Evolutionary conservation across 2,888 invertebrate genomes (phyloP).

Genomic region (Mesorhabditis belari): DNA sequence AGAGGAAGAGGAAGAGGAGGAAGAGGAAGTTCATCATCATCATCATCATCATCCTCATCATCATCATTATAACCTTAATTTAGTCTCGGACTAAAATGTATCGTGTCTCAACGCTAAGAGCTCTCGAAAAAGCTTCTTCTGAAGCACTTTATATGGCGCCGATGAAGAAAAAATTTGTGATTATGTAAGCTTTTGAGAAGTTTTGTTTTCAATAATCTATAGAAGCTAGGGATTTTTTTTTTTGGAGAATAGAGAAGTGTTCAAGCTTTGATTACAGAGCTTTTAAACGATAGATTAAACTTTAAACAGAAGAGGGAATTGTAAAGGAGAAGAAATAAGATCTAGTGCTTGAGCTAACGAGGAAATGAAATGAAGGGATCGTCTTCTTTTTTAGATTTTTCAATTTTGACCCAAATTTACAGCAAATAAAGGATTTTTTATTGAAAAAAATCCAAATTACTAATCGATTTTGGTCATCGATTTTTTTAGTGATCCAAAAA

Average conservation of each 20-base stretch:
- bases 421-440: too few relatives aligned
- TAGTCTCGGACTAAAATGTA: slow-evolving; percentile 7
- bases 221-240: not conserved
- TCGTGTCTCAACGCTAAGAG: slow-evolving; percentile 38
- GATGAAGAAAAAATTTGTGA: slow-evolving; percentile 46
- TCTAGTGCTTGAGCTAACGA: too few relatives aligned
- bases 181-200: slow-evolving; percentile 29
- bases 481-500: slow-evolving; percentile 33
- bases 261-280: too few relatives aligned
- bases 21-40: not conserved
- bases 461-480: too few relatives aligned
- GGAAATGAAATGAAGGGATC: too few relatives aligned
- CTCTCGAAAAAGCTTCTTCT: slow-evolving; percentile 36
- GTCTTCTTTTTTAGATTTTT: too few relatives aligned
- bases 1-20: not conserved
- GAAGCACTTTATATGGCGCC: slow-evolving; percentile 31
- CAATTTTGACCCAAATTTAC: too few relatives aligned
- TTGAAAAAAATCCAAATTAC: too few relatives aligned
- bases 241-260: too few relatives aligned
- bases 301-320: too few relatives aligned
- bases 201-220: not conserved
- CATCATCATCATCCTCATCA: not conserved
- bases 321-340: not conserved
- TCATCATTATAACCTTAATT: not conserved
- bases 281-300: too few relatives aligned